Conservation (phyloP, 2,888 invertebrate genomes). For the Amphipoea oculea region DNA sequence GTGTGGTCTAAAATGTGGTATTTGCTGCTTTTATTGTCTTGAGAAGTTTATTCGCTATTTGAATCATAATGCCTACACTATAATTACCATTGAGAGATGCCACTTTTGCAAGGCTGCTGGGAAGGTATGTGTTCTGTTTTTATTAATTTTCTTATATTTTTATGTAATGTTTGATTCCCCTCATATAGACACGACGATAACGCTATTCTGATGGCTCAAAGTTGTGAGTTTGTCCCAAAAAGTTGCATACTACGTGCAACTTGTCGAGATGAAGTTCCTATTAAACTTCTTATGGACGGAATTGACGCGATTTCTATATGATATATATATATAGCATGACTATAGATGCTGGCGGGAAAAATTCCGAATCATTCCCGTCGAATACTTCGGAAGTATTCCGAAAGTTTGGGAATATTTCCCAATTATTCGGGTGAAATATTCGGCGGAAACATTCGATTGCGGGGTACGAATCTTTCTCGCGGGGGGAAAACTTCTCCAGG, state of each 20-base stretch:
- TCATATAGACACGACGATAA: neutral
- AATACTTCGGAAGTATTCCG: no score
- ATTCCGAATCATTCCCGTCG: no score
- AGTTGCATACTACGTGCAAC: neutral
- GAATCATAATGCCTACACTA: conserved; percentile 98
- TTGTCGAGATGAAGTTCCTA: neutral
- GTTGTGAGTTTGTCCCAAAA: neutral
- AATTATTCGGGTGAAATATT: no score
- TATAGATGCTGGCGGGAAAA: no score
- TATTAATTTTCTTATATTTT: no score
- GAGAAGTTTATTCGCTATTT: conserved; percentile 97
- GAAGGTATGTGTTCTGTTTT: conserved; percentile 91
- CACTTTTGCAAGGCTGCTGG: conserved; percentile 97
- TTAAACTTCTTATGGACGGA: neutral
- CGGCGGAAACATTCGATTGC: no score
- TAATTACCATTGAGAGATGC: conserved; percentile 97
- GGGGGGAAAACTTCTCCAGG: no score
- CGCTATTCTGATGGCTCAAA: neutral
- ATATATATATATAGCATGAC: no score
- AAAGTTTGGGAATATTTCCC: no score
- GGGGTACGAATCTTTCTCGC: no score
- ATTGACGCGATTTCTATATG: neutral
- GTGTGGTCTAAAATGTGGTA: conserved; percentile 95
- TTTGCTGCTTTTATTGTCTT: conserved; percentile 97
- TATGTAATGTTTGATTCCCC: no score